Evolutionary conservation across 2,113 vertebrate genomes (phyloP).

Genomic region (Oreochromis tanganicae): DNA sequence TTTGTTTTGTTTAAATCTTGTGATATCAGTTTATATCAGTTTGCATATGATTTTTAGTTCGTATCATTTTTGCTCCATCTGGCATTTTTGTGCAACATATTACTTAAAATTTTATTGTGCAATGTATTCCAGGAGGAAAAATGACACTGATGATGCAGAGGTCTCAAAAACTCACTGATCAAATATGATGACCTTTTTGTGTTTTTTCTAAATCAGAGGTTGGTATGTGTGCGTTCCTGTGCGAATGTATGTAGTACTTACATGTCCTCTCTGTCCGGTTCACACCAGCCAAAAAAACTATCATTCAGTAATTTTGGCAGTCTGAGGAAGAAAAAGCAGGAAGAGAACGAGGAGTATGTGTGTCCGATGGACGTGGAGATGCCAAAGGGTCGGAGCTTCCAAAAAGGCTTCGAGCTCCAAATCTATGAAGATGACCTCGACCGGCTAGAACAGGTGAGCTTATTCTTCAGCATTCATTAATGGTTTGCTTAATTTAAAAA

Average conservation of each 20-base stretch:
- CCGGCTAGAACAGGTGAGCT: slow-evolving; percentile 84
- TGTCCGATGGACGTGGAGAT: slow-evolving; percentile 96
- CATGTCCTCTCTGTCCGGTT: not conserved
- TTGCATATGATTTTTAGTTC: not conserved
- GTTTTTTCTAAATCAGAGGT: not conserved
- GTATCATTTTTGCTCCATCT: not conserved
- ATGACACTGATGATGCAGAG: not conserved
- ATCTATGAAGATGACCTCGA: slow-evolving; percentile 94
- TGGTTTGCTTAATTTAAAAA: not conserved
- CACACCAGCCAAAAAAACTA: slow-evolving; percentile 85
- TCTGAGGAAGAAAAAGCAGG: slow-evolving; percentile 89
- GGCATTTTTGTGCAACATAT: not conserved
- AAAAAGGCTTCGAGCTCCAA: slow-evolving; percentile 84
- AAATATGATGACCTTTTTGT: not conserved
- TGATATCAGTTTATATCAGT: not conserved
- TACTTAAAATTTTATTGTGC: not conserved
- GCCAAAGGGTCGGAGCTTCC: slow-evolving; percentile 78
- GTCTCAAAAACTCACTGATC: not conserved
- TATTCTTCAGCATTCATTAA: not conserved
- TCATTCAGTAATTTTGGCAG: slow-evolving; percentile 88
- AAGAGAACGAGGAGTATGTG: slow-evolving; percentile 92
- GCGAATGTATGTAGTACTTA: not conserved
- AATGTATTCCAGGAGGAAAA: not conserved
- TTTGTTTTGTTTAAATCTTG: not conserved
- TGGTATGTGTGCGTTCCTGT: not conserved